phyloP scores from a whole-genome alignment of 1,140 invertebrate genomes.

The Platorchestia sp. region DNA sequence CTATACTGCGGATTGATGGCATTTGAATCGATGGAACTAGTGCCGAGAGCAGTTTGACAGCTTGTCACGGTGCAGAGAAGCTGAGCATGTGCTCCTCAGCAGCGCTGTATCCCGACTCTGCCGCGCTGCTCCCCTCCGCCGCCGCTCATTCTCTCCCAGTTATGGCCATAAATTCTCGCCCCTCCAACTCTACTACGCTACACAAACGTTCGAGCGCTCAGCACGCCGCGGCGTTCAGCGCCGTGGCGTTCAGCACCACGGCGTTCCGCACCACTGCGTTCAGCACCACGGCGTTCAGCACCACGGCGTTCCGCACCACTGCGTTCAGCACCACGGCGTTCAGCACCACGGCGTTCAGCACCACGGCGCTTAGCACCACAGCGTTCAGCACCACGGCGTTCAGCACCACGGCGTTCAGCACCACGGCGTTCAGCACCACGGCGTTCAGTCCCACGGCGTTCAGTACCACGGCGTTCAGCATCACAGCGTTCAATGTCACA shows the following conservation, averaged over 20 bases:
- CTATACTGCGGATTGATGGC: too few relatives aligned
- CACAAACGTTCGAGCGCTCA: not conserved
- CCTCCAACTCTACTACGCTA: not conserved
- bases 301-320: not conserved
- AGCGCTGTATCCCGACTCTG: not conserved
- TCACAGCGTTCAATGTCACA: too few relatives aligned
- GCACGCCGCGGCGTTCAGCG: not conserved
- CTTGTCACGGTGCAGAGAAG: not conserved
- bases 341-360: not conserved
- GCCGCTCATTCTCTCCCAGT: constrained; percentile 40
- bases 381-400: not conserved
- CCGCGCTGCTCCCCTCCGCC: not conserved
- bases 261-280: not conserved
- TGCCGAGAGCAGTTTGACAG: not conserved
- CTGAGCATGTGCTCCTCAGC: not conserved
- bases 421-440: not conserved
- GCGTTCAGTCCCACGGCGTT: not conserved
- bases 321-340: too few relatives aligned
- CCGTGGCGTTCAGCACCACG: not conserved
- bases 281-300: not conserved
- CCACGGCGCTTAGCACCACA: not conserved
- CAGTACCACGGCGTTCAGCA: not conserved
- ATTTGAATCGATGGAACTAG: not conserved
- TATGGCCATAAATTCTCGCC: constrained; percentile 46
- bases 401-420: not conserved